Percentiles rank a stretch among this genome's conserved stretches.
phyloP scores from a whole-genome alignment of 2,113 vertebrate species.

The Megaceryle maxima region DNA sequence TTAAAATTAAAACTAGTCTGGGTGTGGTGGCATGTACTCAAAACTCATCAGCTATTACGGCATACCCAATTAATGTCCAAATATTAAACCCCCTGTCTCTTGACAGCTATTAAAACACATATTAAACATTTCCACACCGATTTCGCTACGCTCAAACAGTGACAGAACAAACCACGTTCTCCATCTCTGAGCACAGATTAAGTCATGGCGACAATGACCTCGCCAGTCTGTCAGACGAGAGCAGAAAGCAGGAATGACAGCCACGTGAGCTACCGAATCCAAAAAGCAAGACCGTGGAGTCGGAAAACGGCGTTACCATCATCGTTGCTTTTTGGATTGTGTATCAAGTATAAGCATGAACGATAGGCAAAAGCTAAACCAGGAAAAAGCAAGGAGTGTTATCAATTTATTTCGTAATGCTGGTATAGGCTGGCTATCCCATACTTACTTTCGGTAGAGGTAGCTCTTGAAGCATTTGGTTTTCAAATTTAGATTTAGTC shows the following conservation, averaged over 20 bases:
- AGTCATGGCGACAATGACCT: neutral
- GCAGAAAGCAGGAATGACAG: conserved; percentile 64
- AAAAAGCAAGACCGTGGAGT: conserved; percentile 60
- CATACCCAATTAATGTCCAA: neutral
- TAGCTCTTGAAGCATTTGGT: conserved; percentile 94
- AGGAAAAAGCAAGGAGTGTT: conserved; percentile 62
- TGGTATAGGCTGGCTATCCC: conserved; percentile 68
- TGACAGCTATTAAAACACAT: neutral
- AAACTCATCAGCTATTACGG: neutral
- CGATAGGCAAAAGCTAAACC: conserved; percentile 64
- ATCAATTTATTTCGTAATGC: conserved; percentile 54
- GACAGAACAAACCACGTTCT: neutral
- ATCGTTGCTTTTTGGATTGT: neutral
- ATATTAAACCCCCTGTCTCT: neutral
- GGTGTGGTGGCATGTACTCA: neutral
- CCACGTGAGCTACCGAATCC: conserved; percentile 56
- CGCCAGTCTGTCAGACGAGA: neutral
- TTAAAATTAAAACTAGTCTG: neutral
- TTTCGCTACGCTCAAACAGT: neutral
- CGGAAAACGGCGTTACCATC: neutral
- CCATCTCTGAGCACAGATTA: neutral
- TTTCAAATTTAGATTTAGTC: conserved; percentile 99
- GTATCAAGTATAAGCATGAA: conserved; percentile 31
- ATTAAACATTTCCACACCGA: neutral
- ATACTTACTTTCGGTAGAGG: conserved; percentile 87